A percentile compares a stretch with the other conserved stretches of the same genome.
Evolutionary conservation across 2,113 vertebrate species (phyloP).

Genomic region (Panurus biarmicus): DNA sequence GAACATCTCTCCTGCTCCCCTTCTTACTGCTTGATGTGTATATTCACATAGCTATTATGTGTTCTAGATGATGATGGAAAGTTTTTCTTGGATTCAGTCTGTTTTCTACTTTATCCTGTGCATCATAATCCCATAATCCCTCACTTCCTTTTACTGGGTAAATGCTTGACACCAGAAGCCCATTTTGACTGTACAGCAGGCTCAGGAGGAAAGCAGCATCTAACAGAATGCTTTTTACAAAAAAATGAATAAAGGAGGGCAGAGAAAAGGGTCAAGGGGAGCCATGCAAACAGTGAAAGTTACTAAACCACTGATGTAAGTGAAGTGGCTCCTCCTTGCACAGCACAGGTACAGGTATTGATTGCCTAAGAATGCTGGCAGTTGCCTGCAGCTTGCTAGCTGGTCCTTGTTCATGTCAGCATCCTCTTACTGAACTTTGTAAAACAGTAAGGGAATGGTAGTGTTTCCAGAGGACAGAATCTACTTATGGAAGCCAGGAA

Average conservation of each 20-base stretch:
- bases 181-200: background rate
- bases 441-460: background rate
- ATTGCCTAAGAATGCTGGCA: background rate
- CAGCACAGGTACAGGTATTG: background rate
- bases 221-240: background rate
- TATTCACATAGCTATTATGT: background rate
- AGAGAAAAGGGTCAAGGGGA: background rate
- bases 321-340: background rate
- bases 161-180: background rate
- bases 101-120: background rate
- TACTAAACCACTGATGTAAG: background rate
- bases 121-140: background rate
- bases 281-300: background rate
- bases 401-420: background rate
- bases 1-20: fast-evolving
- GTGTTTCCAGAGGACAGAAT: background rate
- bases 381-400: background rate
- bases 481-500: background rate
- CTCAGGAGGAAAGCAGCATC: background rate
- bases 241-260: background rate
- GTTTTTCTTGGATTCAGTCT: background rate
- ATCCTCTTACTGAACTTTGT: background rate
- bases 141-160: background rate
- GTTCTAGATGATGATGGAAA: background rate
- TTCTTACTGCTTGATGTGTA: background rate